Percentiles rank a stretch among this genome's conserved stretches.
These are phyloP conservation scores for Monodelphis domestica DNA, from an alignment of 2,797 vertebrate genomes.

Conservation along the genomic window DNA sequence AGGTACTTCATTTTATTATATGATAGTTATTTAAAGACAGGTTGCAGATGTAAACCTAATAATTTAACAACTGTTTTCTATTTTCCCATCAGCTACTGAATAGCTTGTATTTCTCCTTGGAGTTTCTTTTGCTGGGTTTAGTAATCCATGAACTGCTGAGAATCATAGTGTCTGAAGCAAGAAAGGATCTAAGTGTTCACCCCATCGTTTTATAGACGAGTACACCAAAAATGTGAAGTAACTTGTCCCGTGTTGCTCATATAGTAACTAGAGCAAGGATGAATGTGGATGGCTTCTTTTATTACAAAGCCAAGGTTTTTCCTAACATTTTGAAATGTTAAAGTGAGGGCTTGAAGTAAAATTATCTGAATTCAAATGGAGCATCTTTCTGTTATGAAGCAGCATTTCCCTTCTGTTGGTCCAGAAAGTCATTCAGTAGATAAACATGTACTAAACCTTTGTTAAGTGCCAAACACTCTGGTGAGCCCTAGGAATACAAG, in stretches of 20 bases:
- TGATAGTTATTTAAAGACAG: not conserved
- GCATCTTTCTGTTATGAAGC: not conserved
- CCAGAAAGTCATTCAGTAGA: not conserved
- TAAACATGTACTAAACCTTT: not conserved
- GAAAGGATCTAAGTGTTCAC: not conserved
- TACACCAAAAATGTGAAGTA: not conserved
- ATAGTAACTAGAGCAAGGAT: not conserved
- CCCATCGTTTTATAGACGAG: not conserved
- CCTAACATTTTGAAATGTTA: not conserved
- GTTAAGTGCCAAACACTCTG: not conserved
- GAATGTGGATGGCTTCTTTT: not conserved
- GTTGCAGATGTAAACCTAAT: not conserved
- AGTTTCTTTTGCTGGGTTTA: not conserved
- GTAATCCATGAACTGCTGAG: not conserved
- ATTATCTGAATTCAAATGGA: not conserved
- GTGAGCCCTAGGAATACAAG: not conserved
- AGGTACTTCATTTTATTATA: not conserved
- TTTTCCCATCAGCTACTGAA: not conserved
- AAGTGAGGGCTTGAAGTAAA: not conserved
- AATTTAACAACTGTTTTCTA: not conserved
- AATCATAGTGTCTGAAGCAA: not conserved
- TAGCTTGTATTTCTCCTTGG: not conserved
- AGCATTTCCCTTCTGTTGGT: not conserved
- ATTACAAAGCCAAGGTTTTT: not conserved
- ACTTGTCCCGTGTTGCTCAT: not conserved